Conservation (phyloP, 2,797 vertebrate species). For the Myotis pilosus region DNA sequence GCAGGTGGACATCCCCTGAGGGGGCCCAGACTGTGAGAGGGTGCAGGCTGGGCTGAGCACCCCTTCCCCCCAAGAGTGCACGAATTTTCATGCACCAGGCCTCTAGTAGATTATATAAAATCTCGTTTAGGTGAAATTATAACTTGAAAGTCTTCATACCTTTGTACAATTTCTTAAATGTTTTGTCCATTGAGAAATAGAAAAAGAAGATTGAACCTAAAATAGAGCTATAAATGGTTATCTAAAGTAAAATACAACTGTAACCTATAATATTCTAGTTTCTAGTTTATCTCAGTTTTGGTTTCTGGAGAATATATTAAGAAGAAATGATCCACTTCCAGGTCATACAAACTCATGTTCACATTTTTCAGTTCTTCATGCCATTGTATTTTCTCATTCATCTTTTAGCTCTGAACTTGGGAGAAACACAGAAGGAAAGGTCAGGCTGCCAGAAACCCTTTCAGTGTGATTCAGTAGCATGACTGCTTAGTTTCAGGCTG, state of each 20-base stretch:
- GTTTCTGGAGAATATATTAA: neutral
- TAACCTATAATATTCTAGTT: neutral
- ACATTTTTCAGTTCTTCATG: neutral
- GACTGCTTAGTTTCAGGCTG: slow-evolving; percentile 58
- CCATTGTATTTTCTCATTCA: neutral
- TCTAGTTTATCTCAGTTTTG: neutral
- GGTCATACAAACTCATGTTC: neutral
- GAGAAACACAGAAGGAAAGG: neutral
- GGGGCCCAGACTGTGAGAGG: too few relatives aligned
- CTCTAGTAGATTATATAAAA: neutral
- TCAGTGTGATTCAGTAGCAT: slow-evolving; percentile 8
- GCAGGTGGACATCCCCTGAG: too few relatives aligned
- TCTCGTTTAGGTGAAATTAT: neutral
- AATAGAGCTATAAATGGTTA: neutral
- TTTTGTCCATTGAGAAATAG: neutral
- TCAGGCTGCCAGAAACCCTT: neutral
- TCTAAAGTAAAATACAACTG: neutral
- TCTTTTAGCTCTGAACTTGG: neutral
- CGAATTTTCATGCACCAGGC: too few relatives aligned
- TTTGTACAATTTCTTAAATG: neutral
- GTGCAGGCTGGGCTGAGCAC: too few relatives aligned
- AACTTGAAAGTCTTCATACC: neutral
- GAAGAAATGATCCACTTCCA: neutral
- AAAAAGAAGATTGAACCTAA: neutral
- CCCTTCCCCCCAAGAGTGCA: too few relatives aligned